These are phyloP conservation scores for Azemiops feae DNA, from an alignment of 2,113 vertebrate genomes.

Conservation along the genomic window DNA sequence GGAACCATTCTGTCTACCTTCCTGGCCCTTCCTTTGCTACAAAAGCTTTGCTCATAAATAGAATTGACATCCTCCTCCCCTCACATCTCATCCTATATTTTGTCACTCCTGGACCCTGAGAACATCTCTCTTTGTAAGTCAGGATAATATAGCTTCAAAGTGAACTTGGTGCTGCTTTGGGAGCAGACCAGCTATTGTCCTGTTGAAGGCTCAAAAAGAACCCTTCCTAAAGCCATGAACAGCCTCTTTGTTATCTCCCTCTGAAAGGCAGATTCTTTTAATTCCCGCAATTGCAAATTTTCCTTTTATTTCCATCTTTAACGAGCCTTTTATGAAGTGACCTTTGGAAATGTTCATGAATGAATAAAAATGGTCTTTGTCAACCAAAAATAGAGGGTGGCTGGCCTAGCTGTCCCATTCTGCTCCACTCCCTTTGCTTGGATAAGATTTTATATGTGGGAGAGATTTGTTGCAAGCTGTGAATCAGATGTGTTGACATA, in stretches of 20 bases:
- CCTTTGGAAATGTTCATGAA: conserved; percentile 25
- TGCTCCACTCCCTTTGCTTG: neutral
- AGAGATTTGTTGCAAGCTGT: neutral
- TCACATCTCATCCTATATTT: neutral
- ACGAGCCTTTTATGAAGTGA: conserved; percentile 27
- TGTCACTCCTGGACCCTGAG: neutral
- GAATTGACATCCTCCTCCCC: too few species aligned
- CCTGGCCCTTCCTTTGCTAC: neutral
- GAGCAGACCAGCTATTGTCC: neutral
- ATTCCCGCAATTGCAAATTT: conserved; percentile 28
- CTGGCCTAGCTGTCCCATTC: neutral
- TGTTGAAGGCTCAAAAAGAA: neutral
- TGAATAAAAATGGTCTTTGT: conserved; percentile 27
- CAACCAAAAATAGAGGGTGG: neutral
- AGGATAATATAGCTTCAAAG: conserved; percentile 16
- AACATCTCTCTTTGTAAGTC: neutral
- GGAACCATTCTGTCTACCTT: neutral
- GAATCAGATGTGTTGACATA: conserved; percentile 48
- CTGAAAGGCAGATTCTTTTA: conserved; percentile 34
- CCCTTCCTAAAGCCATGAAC: neutral
- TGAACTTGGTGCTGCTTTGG: neutral
- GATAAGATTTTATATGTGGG: conserved; percentile 20
- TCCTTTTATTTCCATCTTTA: conserved; percentile 16
- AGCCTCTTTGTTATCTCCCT: conserved; percentile 14
- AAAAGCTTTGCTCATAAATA: neutral